phyloP scores from a whole-genome alignment of 2,888 invertebrate species.

The Smittia aterrima region DNA sequence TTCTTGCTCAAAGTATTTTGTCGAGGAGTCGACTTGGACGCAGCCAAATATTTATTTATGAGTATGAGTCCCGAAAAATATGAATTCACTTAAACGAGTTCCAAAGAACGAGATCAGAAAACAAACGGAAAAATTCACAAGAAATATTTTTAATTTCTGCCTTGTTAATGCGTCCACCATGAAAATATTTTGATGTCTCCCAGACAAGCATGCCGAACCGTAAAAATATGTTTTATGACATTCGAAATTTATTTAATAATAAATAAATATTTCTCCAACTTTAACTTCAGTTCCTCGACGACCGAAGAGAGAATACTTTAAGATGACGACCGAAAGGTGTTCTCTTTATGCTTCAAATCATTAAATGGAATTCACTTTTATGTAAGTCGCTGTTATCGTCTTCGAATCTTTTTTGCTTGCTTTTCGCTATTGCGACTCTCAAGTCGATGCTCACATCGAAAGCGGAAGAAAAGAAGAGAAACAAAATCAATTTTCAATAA shows the following conservation, averaged over 20 bases:
- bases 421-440: conserved; percentile 2
- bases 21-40: background rate
- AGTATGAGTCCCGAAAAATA: background rate
- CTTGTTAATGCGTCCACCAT: conserved; percentile 41
- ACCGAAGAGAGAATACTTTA: background rate
- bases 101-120: conserved; percentile 31
- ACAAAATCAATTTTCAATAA: background rate
- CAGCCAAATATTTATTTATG: conserved; percentile 10
- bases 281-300: no score
- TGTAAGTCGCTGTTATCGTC: conserved; percentile 24
- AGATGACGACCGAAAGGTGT: conserved; percentile 38
- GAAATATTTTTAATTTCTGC: conserved; percentile 33
- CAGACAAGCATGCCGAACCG: conserved; percentile 38
- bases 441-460: background rate
- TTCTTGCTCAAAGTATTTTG: background rate
- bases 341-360: conserved; percentile 37
- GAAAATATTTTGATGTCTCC: conserved; percentile 41
- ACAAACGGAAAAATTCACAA: conserved; percentile 27
- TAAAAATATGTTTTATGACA: conserved; percentile 38
- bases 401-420: background rate
- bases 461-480: no score
- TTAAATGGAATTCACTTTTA: conserved; percentile 27
- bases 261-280: conserved; percentile 22
- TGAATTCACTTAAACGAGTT: conserved; percentile 16
- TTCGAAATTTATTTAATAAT: conserved; percentile 39